Conservation (phyloP, 2,888 invertebrate genomes). For the Lottia scabra region DNA sequence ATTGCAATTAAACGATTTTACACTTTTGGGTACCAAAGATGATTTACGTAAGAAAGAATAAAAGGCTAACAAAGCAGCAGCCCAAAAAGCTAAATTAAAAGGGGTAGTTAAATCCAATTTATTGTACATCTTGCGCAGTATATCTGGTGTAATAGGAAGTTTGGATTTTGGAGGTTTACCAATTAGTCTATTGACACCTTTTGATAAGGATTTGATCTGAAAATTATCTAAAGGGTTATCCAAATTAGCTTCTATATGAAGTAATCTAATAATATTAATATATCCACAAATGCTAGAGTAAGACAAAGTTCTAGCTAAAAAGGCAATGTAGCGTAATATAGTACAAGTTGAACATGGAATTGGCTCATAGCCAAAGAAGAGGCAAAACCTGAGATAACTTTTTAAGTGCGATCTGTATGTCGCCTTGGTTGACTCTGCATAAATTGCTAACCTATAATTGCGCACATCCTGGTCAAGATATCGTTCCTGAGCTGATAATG, state of each 20-base stretch:
- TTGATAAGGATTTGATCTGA: neutral
- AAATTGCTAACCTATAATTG: no score
- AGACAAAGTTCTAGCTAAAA: neutral
- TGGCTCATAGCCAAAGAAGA: neutral
- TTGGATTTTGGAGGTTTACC: no score
- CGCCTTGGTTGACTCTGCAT: no score
- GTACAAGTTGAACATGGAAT: neutral
- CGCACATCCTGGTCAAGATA: neutral
- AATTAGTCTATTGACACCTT: no score
- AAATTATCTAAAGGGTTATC: neutral
- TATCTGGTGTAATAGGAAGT: no score
- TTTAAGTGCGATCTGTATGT: neutral
- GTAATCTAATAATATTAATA: neutral
- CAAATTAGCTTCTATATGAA: neutral
- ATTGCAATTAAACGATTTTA: neutral
- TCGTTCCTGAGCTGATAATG: neutral
- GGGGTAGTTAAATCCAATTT: no score
- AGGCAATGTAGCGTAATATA: neutral
- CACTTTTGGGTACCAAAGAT: no score
- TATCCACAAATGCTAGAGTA: neutral
- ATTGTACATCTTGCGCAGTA: no score
- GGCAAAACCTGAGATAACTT: neutral
- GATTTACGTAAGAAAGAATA: neutral
- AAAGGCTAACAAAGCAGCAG: neutral
- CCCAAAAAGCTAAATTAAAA: neutral